A percentile compares a stretch with the other conserved stretches of the same genome.
These are phyloP conservation scores for Agrochola circellaris DNA, from an alignment of 2,888 invertebrate species.

Conservation along the genomic window DNA sequence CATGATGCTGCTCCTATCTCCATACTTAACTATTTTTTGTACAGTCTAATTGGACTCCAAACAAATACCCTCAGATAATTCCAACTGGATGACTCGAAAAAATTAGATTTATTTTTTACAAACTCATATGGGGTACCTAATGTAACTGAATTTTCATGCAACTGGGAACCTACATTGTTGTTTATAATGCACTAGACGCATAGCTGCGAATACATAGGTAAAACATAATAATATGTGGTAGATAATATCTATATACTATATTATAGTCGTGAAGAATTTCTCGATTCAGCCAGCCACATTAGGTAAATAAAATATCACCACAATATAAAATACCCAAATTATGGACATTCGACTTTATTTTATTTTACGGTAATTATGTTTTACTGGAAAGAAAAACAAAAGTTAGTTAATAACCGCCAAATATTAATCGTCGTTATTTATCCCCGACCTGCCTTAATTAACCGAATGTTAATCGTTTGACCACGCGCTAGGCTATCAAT, in stretches of 20 bases:
- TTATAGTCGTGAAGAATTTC: conserved; percentile 5
- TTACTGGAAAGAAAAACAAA: conserved; percentile 46
- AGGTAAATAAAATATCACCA: conserved; percentile 19
- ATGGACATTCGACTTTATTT: conserved; percentile 45
- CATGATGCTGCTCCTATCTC: conserved; percentile 31
- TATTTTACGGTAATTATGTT: conserved; percentile 63
- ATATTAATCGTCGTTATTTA: conserved; percentile 72
- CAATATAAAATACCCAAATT: conserved; percentile 48
- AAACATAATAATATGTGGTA: no score
- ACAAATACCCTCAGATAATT: background rate
- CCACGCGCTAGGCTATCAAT: conserved; percentile 76
- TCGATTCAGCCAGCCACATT: background rate
- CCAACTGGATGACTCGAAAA: conserved; percentile 6
- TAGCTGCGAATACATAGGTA: no score
- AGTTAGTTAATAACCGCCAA: conserved; percentile 58
- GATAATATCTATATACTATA: no score
- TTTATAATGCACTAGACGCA: background rate
- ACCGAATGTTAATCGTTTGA: conserved; percentile 80
- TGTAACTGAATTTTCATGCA: background rate
- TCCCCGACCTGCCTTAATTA: conserved; percentile 84
- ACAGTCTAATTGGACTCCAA: conserved; percentile 47
- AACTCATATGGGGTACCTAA: background rate
- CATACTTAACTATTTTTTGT: conserved; percentile 49
- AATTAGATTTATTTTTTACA: background rate
- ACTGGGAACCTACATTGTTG: background rate